phyloP scores from a whole-genome alignment of 2,113 vertebrate genomes.

The Boleophthalmus pectinirostris region DNA sequence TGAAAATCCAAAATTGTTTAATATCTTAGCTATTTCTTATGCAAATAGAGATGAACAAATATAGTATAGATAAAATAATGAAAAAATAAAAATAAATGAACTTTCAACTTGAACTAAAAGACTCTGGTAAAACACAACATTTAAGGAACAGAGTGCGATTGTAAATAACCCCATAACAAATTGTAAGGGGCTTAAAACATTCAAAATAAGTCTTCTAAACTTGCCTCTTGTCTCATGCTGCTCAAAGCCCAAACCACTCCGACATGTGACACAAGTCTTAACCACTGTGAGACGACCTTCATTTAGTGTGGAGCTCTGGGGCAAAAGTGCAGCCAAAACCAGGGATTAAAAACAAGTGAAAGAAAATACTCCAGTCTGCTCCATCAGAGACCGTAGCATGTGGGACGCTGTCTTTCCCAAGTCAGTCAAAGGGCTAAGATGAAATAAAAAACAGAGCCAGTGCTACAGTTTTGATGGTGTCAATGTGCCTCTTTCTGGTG shows the following conservation, averaged over 20 bases:
- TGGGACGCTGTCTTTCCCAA: conserved; percentile 4
- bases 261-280: background rate
- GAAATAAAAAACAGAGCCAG: too few species aligned
- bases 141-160: background rate
- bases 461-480: too few species aligned
- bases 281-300: conserved; percentile 18
- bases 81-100: background rate
- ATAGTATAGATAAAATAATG: too few species aligned
- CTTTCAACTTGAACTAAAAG: background rate
- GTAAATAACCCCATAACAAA: background rate
- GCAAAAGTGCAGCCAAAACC: conserved; percentile 7
- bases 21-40: too few species aligned
- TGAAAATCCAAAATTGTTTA: too few species aligned
- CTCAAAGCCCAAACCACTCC: background rate
- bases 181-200: background rate
- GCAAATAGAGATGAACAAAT: too few species aligned
- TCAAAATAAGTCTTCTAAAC: background rate
- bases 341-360: conserved; percentile 1
- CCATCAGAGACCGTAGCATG: conserved; percentile 25
- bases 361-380: conserved; percentile 33
- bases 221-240: background rate
- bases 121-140: background rate
- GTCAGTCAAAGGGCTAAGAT: background rate
- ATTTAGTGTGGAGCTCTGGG: conserved; percentile 9
- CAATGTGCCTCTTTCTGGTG: too few species aligned